Conservation (phyloP, 1,140 invertebrate genomes). For the Drosophila erecta region DNA sequence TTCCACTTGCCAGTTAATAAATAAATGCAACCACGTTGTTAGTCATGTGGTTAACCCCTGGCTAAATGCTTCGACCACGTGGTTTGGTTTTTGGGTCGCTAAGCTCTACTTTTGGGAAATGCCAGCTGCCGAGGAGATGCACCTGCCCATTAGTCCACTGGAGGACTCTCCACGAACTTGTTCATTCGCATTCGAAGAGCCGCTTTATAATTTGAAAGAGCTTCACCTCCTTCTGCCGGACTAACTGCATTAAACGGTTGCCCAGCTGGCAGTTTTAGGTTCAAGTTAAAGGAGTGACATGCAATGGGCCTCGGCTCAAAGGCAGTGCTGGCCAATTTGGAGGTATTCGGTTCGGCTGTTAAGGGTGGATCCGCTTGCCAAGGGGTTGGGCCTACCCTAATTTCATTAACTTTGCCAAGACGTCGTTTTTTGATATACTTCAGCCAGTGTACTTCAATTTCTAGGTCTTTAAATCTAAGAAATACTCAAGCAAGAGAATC, state of each 20-base stretch:
- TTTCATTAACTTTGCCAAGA: neutral
- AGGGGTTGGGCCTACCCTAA: neutral
- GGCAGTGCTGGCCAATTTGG: constrained; percentile 11
- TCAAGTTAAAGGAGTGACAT: constrained; percentile 27
- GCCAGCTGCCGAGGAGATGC: constrained; percentile 35
- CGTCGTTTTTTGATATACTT: too few relatives aligned
- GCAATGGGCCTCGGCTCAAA: constrained; percentile 4
- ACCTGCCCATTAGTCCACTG: constrained; percentile 64
- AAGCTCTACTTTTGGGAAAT: constrained; percentile 20
- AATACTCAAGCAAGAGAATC: neutral
- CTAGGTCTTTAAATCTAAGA: neutral
- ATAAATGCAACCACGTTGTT: constrained; percentile 23
- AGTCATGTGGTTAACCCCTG: constrained; percentile 44
- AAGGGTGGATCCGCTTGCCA: constrained; percentile 3
- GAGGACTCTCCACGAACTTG: constrained; percentile 29
- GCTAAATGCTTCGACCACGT: constrained; percentile 41
- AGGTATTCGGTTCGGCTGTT: neutral
- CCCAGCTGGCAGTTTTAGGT: constrained; percentile 51
- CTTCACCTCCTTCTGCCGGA: constrained; percentile 31
- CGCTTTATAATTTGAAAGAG: constrained; percentile 73
- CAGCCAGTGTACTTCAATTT: too few relatives aligned
- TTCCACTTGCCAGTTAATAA: constrained; percentile 6
- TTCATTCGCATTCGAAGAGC: constrained; percentile 47
- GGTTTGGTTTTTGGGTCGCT: constrained; percentile 5
- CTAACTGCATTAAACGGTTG: constrained; percentile 76